Percentiles rank a stretch among this genome's conserved stretches.
These are phyloP conservation scores for Epizoanthus illoricatus DNA, from an alignment of 92 coral and sea anemone genomes.

Conservation along the genomic window DNA sequence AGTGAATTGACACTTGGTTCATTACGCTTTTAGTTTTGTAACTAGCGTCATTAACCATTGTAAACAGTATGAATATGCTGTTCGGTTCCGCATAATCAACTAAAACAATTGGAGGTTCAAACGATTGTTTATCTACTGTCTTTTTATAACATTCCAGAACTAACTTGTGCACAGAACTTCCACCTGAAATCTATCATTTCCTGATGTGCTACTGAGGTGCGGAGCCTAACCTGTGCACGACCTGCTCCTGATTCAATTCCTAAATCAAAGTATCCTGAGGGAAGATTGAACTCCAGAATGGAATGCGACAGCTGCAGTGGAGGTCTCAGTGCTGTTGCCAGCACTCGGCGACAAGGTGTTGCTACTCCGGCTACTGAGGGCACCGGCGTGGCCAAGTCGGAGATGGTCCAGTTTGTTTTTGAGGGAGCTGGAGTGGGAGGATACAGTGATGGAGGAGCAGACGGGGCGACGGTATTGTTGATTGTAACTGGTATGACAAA, in stretches of 20 bases:
- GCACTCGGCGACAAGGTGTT: slow-evolving; percentile 93
- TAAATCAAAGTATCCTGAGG: slow-evolving; percentile 93
- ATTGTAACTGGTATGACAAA: slow-evolving; percentile 94
- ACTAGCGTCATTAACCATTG: no score
- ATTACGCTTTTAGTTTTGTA: no score
- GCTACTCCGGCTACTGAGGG: slow-evolving; percentile 74
- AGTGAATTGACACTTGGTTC: no score
- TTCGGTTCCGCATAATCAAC: no score
- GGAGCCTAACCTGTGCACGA: slow-evolving; percentile 76
- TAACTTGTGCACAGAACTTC: no score
- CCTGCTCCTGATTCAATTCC: slow-evolving; percentile 98
- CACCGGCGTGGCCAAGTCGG: slow-evolving; percentile 91
- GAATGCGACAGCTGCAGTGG: slow-evolving; percentile 92
- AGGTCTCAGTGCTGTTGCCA: slow-evolving; percentile 91
- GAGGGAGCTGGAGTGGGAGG: slow-evolving; percentile 99
- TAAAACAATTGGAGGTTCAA: no score
- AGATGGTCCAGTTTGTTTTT: slow-evolving; percentile 97
- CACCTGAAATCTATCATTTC: no score
- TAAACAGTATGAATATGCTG: no score
- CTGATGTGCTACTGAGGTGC: neutral
- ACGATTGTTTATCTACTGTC: no score
- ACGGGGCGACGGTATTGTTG: slow-evolving; percentile 93
- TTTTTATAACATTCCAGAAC: no score
- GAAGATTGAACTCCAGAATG: slow-evolving; percentile 78
- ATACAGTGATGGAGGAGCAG: slow-evolving; percentile 83